Base-by-base conservation (phyloP, 2,113 vertebrate species). In the Neomonachus schauinslandi region DNA sequence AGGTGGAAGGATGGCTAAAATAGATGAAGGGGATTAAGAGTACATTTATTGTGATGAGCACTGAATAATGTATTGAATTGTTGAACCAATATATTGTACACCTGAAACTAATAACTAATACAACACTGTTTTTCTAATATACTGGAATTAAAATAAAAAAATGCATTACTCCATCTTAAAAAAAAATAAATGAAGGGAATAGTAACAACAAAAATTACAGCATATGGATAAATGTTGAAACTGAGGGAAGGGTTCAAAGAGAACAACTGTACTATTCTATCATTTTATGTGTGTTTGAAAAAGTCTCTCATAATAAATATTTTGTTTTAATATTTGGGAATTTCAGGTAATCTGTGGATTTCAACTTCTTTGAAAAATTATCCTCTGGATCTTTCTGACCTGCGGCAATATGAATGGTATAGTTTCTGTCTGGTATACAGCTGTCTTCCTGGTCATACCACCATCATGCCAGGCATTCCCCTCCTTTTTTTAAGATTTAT, bases 381-480 rank as follows among this genome's bases (percentile, higher is more conserved):
- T 42, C 15, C 59, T 83, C 59, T 69, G n/a, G 39, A 39, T 57
- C 16, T 22, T 86, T 81, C 11, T 53, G 49, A 51, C 0, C 13
- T 59, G 33, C 0, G 7, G 16, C 57, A 36, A 11, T 10, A 51
- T 10, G 12, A 22, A 4, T 4, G 1, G 5, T 9, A 22, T 39
- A 8, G 15, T 13, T n/a, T 1, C 49, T 4, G 12, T 0, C 65
- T 10, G 8, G 12, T n/a, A 12, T 22, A 65, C 7, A 31, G 39
- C 2, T 10, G 5, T 57, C n/a, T 61, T 57, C 36, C 3, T 5
- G 9, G 18, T 28, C 28, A 31, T 16, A 22, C 8, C 12, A 22
- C 31, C 11, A 2, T 21, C 1, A 3, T 21, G 24, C n/a, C 46
- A 36, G n/a, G 1, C 28, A 15, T 4, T 26, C 21, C 14, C 7